Conservation (phyloP, 2,113 vertebrate genomes). For the Galbula dea region DNA sequence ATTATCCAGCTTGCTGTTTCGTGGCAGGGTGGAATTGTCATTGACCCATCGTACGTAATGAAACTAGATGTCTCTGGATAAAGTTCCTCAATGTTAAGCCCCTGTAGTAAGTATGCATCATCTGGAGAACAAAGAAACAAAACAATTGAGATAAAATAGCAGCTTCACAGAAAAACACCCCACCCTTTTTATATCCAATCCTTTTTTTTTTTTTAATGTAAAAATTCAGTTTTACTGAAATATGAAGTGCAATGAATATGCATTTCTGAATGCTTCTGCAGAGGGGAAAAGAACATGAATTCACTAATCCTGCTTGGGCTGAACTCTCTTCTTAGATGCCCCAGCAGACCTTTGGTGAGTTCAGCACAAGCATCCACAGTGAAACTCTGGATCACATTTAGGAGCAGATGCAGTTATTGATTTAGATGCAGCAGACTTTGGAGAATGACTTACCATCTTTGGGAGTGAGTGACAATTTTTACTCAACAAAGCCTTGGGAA, state of each 20-base stretch:
- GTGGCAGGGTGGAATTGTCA: constrained; percentile 97
- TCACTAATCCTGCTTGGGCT: not conserved
- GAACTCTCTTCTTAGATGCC: not conserved
- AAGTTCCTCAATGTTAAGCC: constrained; percentile 94
- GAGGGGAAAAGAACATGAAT: not conserved
- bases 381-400: not conserved
- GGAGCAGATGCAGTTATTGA: not conserved
- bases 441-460: not conserved
- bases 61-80: constrained; percentile 97
- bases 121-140: constrained; percentile 73
- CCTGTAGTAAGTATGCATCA: constrained; percentile 95
- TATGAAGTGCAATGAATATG: not conserved
- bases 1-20: constrained; percentile 98
- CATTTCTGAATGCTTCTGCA: not conserved
- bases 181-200: not conserved
- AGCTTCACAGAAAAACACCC: not conserved
- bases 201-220: too few species aligned
- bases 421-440: not conserved
- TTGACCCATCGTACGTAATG: constrained; percentile 96
- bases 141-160: not conserved
- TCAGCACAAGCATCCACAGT: not conserved
- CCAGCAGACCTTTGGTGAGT: not conserved
- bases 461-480: constrained; percentile 1
- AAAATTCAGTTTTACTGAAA: not conserved
- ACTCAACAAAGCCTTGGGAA: not conserved